Conservation (phyloP, 2,113 vertebrate species). For the Rhinolophus ferrumequinum region DNA sequence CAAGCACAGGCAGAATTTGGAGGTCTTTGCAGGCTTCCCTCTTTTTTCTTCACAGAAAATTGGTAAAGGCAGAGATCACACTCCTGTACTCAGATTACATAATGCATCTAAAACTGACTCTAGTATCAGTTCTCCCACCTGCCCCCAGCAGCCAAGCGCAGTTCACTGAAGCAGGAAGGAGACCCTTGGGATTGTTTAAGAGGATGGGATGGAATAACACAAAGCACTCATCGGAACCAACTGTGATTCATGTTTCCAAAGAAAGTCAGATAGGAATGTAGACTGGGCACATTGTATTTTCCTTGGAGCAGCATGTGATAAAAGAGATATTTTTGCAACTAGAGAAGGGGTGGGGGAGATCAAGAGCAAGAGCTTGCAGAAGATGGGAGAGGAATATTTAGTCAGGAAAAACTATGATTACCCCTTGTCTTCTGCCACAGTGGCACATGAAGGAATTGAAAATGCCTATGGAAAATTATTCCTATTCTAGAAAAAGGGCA, state of each 20-base stretch:
- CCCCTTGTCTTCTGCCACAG: not conserved
- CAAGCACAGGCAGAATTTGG: not conserved
- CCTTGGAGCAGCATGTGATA: slow-evolving; percentile 33
- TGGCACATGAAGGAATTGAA: not conserved
- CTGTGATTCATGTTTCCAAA: not conserved
- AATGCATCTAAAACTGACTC: not conserved
- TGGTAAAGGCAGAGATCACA: not conserved
- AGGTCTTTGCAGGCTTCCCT: not conserved
- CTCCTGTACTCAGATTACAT: not conserved
- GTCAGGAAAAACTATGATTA: not conserved
- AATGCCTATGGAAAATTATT: not conserved
- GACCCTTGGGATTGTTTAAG: not conserved
- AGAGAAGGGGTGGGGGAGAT: not conserved
- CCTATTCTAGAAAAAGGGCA: not conserved
- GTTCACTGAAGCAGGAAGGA: not conserved
- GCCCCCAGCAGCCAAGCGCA: not conserved
- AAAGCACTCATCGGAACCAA: not conserved
- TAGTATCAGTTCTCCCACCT: not conserved
- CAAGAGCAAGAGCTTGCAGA: not conserved
- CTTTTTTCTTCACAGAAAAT: not conserved
- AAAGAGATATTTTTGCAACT: slow-evolving; percentile 21
- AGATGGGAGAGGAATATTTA: not conserved
- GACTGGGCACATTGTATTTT: slow-evolving; percentile 26
- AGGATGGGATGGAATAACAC: not conserved
- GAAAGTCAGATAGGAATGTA: slow-evolving; percentile 16